These are phyloP conservation scores for Plebejus argus DNA, from an alignment of 2,888 invertebrate species.

Conservation along the genomic window DNA sequence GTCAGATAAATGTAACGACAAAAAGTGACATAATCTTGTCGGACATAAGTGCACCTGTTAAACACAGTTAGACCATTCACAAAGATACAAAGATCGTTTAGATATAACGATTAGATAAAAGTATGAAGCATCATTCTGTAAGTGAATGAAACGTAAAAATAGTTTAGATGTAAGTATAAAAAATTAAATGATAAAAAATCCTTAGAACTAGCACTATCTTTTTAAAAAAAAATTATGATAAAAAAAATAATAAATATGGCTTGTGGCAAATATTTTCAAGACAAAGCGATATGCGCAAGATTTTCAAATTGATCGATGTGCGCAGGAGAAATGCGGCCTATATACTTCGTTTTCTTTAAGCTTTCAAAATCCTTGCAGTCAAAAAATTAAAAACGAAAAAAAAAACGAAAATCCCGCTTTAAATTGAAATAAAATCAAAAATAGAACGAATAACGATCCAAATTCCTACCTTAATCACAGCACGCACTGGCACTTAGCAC, in stretches of 20 bases:
- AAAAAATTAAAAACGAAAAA: neutral
- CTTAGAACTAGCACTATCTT: too few relatives aligned
- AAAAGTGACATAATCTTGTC: neutral
- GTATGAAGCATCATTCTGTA: neutral
- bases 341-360: neutral
- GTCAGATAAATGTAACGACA: neutral
- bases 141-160: too few relatives aligned
- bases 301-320: neutral
- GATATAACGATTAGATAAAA: neutral
- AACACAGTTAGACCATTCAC: neutral
- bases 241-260: neutral
- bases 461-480: neutral
- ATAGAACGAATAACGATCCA: neutral
- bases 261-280: neutral
- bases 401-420: too few relatives aligned
- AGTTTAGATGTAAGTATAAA: too few relatives aligned
- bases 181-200: too few relatives aligned
- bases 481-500: constrained; percentile 24
- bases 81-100: neutral
- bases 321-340: neutral
- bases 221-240: neutral
- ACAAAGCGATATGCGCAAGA: neutral
- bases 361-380: neutral
- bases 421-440: neutral
- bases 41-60: neutral